A percentile compares a stretch with the other conserved stretches of the same genome.
These are phyloP conservation scores for Zaprionus lachaisei DNA, from an alignment of 1,140 invertebrate species.

Conservation along the genomic window DNA sequence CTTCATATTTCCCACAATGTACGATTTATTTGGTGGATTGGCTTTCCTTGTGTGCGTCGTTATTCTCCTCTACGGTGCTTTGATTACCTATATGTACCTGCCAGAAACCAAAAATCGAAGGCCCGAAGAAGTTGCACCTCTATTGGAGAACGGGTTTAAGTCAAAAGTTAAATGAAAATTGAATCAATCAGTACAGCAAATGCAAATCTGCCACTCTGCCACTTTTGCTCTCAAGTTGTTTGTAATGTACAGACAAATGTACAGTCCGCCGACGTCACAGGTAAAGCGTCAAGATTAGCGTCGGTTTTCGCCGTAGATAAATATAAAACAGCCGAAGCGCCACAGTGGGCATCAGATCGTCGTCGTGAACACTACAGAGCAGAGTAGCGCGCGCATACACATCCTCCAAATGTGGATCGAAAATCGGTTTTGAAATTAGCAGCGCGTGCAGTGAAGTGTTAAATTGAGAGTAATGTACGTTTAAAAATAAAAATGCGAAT, in stretches of 20 bases:
- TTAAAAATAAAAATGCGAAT: slow-evolving; percentile 52
- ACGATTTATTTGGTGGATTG: slow-evolving; percentile 87
- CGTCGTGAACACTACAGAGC: slow-evolving; percentile 31
- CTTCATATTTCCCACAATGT: slow-evolving; percentile 89
- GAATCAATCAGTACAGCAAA: neutral
- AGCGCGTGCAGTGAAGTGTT: slow-evolving; percentile 32
- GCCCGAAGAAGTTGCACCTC: slow-evolving; percentile 86
- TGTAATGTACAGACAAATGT: neutral
- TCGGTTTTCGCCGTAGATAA: slow-evolving; percentile 37
- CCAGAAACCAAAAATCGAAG: slow-evolving; percentile 89
- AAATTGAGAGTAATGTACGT: slow-evolving; percentile 55
- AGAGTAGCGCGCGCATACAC: slow-evolving; percentile 16
- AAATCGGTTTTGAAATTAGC: slow-evolving; percentile 28
- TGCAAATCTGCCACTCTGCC: neutral
- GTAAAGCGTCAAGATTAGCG: slow-evolving; percentile 50
- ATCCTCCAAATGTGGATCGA: slow-evolving; percentile 20
- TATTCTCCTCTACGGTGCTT: slow-evolving; percentile 85
- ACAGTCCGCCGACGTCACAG: slow-evolving; percentile 42
- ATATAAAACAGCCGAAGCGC: slow-evolving; percentile 17
- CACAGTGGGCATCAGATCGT: slow-evolving; percentile 42
- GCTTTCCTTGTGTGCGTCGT: slow-evolving; percentile 89
- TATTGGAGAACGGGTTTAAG: slow-evolving; percentile 84
- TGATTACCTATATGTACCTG: slow-evolving; percentile 88
- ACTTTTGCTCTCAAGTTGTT: neutral
- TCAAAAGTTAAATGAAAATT: slow-evolving; percentile 84